Evolutionary conservation across 2,888 invertebrate species (phyloP).

Genomic region (Orthonychiurus folsomi): DNA sequence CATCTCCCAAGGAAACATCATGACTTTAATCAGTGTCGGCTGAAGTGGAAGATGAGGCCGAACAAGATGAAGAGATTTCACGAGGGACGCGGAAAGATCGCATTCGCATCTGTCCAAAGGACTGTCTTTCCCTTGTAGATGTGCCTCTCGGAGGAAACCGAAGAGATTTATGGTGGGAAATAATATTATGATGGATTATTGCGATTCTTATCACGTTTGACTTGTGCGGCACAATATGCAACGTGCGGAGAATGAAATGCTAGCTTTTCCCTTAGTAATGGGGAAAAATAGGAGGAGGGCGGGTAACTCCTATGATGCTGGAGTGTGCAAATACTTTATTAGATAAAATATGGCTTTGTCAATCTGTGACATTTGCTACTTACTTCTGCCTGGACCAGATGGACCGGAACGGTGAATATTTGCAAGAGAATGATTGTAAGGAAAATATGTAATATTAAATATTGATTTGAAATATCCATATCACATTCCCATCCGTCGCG

Average conservation of each 20-base stretch:
- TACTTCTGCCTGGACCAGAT: no score
- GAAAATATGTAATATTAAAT: no score
- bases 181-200: neutral
- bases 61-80: conserved; percentile 1
- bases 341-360: neutral
- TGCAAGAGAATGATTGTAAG: no score
- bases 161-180: neutral
- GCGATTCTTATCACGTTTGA: neutral
- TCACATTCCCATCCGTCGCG: no score
- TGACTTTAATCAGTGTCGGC: neutral
- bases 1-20: neutral
- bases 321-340: neutral
- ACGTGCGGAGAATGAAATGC: neutral
- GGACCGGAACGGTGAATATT: no score
- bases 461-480: no score
- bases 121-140: no score
- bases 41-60: no score
- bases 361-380: neutral
- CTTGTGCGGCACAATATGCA: neutral
- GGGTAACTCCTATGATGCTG: neutral
- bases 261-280: neutral
- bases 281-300: neutral
- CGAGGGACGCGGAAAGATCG: neutral
- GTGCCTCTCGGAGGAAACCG: no score
- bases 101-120: no score